These are phyloP conservation scores for Brenthis ino DNA, from an alignment of 2,888 invertebrate species.

Conservation along the genomic window DNA sequence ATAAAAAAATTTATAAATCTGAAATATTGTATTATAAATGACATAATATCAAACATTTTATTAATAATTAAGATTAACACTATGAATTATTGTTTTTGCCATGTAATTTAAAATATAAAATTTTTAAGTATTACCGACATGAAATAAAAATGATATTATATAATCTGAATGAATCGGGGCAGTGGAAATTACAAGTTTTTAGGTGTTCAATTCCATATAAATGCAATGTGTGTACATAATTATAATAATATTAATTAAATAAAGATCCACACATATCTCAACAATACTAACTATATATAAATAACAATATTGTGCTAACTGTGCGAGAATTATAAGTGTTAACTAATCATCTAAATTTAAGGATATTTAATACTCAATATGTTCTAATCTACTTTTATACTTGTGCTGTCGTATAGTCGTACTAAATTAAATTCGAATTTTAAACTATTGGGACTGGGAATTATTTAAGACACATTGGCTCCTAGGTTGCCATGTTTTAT, in stretches of 20 bases:
- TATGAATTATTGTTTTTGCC: neutral
- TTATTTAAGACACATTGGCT: neutral
- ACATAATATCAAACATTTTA: conserved; percentile 15
- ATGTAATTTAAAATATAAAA: conserved; percentile 7
- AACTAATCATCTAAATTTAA: conserved; percentile 49
- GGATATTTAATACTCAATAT: conserved; percentile 46
- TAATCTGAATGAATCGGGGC: conserved; percentile 14
- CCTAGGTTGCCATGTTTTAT: no score
- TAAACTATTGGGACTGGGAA: neutral
- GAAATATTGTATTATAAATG: neutral
- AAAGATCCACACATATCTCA: conserved; percentile 38
- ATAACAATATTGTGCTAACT: conserved; percentile 66
- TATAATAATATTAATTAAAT: conserved; percentile 34
- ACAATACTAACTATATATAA: conserved; percentile 40
- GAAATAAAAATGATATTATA: neutral
- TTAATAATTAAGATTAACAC: neutral
- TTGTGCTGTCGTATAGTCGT: conserved; percentile 21
- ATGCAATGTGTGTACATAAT: conserved; percentile 21
- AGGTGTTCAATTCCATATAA: conserved; percentile 32
- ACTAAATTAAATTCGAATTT: conserved; percentile 20
- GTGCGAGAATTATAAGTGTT: conserved; percentile 59
- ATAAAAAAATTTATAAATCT: neutral
- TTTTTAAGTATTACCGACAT: neutral
- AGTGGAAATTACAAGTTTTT: conserved; percentile 23
- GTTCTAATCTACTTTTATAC: conserved; percentile 32